A percentile compares a stretch with the other conserved stretches of the same genome.
These are phyloP conservation scores for Indri indri DNA, from an alignment of 2,113 vertebrate species.

Conservation along the genomic window DNA sequence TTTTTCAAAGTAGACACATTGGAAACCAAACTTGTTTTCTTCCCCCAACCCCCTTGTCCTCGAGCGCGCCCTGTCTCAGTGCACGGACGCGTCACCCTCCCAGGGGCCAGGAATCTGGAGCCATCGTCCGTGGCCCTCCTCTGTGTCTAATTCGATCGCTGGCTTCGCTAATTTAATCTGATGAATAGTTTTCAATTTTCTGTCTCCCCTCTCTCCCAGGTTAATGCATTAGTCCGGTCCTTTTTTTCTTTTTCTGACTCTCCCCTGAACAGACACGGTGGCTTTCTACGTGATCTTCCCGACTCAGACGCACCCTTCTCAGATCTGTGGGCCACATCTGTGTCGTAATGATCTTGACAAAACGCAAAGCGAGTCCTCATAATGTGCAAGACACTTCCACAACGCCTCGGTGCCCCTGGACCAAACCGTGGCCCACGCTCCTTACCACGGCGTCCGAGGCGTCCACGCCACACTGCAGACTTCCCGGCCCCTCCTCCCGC, in stretches of 20 bases:
- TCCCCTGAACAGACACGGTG: neutral
- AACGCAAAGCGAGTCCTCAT: neutral
- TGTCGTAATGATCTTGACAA: neutral
- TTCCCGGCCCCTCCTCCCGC: too few relatives aligned
- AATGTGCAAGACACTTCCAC: neutral
- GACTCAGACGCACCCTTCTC: neutral
- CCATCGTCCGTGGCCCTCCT: neutral
- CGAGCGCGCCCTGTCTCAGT: neutral
- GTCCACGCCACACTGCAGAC: fast-evolving
- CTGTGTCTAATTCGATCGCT: neutral
- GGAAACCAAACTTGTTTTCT: neutral
- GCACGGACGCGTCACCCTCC: neutral
- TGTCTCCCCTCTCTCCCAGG: neutral
- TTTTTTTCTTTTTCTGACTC: neutral
- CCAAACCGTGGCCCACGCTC: fast-evolving
- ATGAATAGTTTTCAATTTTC: neutral
- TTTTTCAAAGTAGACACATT: neutral
- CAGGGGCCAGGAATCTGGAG: neutral
- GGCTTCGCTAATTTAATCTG: neutral
- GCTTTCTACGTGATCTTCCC: neutral
- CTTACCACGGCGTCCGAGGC: neutral
- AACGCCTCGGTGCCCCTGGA: neutral
- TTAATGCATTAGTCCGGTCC: neutral
- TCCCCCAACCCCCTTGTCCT: neutral
- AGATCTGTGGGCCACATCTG: neutral